Evolutionary conservation across 2,797 vertebrate species (phyloP), one percentile per base, ranked within the genome.

Genomic region (Synanceia verrucosa): DNA sequence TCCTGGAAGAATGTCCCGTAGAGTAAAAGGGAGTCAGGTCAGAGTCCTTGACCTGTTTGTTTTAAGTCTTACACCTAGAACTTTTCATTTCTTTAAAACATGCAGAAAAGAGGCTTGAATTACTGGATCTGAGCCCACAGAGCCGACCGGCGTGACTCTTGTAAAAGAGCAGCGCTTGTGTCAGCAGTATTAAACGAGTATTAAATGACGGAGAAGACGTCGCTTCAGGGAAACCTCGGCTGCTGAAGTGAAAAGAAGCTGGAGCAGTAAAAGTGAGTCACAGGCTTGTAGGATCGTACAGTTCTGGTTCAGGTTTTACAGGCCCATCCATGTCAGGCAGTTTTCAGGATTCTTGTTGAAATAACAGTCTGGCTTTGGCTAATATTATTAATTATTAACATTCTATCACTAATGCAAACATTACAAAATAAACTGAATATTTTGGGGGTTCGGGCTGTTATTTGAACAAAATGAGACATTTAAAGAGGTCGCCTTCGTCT

Each of bases 1-100:
- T 84, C 85, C 80, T 77, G 51, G 69, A 85, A 80, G 90, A 92
- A 93, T 93, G 90, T 90, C 83, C 85, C 82, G 87, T 79, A 56
- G 83, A 88, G 82, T 86, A 83, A 90, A 88, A 88, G n/a, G n/a
- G n/a, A n/a, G 84, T 79, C 72, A 71, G 86, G 85, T 88, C 87
- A 89, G 55, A 79, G 76, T 85, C 84, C 84, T 86, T 88, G 78
- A 91, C 87, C 85, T 88, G 85, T 88, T 90, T 85, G 73, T 90
- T 86, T 90, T 83, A 57, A 82, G 75, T 79, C 65, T 77, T 55
- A 77, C 70, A 74, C 81, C 67, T 64, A 33, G 82, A 87, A 86
- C 55, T 85, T 89, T 90, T 75, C 72, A 68, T 83, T 87, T 83
- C 73, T 89, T 82, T 73, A 24, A 65, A 80, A 78, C 70, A 72